A percentile compares a stretch with the other conserved stretches of the same genome.
Evolutionary conservation across 1,140 invertebrate genomes (phyloP).

Genomic region (Amphibalanus amphitrite): DNA sequence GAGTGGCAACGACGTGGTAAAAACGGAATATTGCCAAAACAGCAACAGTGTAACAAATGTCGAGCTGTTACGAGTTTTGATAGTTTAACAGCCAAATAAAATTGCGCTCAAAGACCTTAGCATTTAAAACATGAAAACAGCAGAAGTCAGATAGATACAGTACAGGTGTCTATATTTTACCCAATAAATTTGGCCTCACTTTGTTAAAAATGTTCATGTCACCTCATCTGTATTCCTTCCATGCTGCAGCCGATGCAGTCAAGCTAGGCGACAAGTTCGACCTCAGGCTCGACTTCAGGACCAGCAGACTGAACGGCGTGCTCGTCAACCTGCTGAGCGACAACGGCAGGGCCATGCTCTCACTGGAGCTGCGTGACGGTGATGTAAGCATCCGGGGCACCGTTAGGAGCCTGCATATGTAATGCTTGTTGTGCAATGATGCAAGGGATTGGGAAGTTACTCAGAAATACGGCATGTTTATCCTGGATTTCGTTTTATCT

Average conservation of each 20-base stretch:
- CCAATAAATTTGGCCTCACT: too few relatives aligned
- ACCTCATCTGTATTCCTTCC: too few relatives aligned
- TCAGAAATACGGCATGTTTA: neutral
- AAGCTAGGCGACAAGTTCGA: conserved; percentile 47
- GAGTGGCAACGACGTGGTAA: conserved; percentile 22
- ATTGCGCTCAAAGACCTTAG: too few relatives aligned
- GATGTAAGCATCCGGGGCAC: conserved; percentile 33
- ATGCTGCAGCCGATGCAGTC: conserved; percentile 43
- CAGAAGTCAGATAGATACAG: too few relatives aligned
- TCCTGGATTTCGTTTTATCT: neutral
- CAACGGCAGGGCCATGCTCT: conserved; percentile 43
- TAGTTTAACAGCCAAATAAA: too few relatives aligned
- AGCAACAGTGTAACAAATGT: too few relatives aligned
- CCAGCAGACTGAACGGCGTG: conserved; percentile 58
- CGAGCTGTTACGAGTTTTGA: too few relatives aligned
- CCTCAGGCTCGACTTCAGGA: conserved; percentile 63
- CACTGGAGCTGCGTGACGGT: conserved; percentile 56
- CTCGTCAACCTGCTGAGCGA: conserved; percentile 50
- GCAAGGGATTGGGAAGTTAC: too few relatives aligned
- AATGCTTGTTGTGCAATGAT: neutral
- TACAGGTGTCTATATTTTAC: too few relatives aligned
- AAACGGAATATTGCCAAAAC: too few relatives aligned
- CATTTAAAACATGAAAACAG: too few relatives aligned
- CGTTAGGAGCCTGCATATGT: neutral
- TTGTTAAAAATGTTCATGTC: too few relatives aligned